Percentiles rank a stretch among this genome's conserved stretches.
Conservation (phyloP, 2,888 invertebrate species). For the Eupithecia insigniata region DNA sequence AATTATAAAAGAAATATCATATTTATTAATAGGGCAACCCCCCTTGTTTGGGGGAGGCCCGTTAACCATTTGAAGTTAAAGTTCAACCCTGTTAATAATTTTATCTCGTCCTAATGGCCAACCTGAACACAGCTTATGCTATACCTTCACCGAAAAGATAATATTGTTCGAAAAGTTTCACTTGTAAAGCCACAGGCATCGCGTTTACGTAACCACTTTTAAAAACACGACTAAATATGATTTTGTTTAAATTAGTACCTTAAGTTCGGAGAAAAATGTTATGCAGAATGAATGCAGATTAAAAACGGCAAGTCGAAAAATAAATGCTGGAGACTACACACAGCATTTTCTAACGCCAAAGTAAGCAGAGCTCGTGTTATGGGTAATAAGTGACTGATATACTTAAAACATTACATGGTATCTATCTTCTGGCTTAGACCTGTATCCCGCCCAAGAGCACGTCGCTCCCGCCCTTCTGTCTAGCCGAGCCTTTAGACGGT, state of each 20-base stretch:
- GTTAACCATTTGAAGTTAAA: no score
- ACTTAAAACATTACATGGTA: no score
- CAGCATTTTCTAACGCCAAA: no score
- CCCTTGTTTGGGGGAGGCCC: no score
- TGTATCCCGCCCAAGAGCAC: neutral
- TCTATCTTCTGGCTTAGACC: no score
- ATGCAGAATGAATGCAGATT: no score
- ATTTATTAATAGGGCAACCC: no score
- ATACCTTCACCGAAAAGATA: constrained; percentile 19
- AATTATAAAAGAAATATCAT: no score
- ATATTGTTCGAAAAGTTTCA: constrained; percentile 23
- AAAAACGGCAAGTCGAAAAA: neutral
- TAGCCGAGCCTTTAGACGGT: constrained; percentile 8
- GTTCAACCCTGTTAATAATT: constrained; percentile 5
- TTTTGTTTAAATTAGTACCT: neutral
- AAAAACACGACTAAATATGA: neutral
- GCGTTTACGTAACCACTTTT: neutral
- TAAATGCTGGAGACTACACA: no score
- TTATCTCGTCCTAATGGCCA: constrained; percentile 20
- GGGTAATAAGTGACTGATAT: no score
- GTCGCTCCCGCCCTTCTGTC: neutral
- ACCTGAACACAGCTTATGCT: constrained; percentile 22
- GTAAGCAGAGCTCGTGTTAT: no score
- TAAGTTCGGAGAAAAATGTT: neutral
- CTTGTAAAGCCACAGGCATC: constrained; percentile 17